A percentile compares a stretch with the other conserved stretches of the same genome.
phyloP scores from a whole-genome alignment of 2,113 vertebrate species.

The Vireo altiloquus region DNA sequence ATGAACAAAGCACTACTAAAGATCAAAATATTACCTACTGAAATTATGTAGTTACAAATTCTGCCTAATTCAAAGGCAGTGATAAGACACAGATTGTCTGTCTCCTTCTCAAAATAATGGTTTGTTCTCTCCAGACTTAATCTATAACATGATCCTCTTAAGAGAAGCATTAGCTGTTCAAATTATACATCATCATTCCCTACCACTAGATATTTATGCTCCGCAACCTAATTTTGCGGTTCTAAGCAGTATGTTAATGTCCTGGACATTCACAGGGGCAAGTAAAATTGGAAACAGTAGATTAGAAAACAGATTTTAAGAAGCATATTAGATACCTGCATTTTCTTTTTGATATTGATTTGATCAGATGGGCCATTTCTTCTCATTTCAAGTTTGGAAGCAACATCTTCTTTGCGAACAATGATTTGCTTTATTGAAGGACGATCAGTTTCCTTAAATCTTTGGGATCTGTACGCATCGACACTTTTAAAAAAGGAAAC shows the following conservation, averaged over 20 bases:
- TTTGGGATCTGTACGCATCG: constrained; percentile 90
- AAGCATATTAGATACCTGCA: constrained; percentile 77
- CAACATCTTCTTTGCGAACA: constrained; percentile 86
- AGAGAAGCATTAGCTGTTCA: neutral
- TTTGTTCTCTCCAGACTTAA: neutral
- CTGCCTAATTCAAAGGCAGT: neutral
- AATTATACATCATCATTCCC: neutral
- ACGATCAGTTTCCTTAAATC: constrained; percentile 85
- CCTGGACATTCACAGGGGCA: neutral
- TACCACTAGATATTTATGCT: neutral
- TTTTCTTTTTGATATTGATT: constrained; percentile 86
- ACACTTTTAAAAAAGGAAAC: constrained; percentile 76
- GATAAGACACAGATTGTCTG: neutral
- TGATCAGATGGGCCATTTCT: constrained; percentile 65
- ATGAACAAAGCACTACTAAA: neutral
- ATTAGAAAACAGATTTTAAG: neutral
- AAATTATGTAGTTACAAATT: neutral
- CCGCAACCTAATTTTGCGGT: neutral
- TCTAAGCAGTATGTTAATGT: neutral
- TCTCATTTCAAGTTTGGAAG: constrained; percentile 74
- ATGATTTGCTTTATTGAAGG: constrained; percentile 87
- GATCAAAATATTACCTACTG: neutral
- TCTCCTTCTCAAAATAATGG: neutral
- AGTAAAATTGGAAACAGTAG: neutral
- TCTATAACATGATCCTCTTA: neutral